Base-by-base conservation (phyloP, 1,140 invertebrate genomes). In the Oreohelix idahoensis region DNA sequence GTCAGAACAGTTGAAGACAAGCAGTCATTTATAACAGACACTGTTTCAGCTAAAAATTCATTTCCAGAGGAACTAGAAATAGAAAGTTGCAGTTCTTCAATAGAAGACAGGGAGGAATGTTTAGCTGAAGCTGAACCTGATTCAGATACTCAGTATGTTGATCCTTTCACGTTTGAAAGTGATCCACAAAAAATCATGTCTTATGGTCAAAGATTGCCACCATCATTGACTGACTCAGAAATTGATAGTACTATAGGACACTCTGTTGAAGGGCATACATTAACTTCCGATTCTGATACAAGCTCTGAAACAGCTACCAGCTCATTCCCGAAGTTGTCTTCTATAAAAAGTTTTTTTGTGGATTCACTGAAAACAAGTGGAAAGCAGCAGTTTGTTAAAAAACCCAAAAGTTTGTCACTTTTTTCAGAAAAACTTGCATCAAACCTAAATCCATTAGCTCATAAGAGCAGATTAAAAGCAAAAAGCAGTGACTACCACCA, bases 311-410 rank as follows among this genome's bases (percentile, higher is more conserved):
- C 36, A 66, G 39, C 39, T 32, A 11, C 36, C 20, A 80, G 36
- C 39, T 69, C 78, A 26, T 80, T 80, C 32, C 63, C 78, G 38
- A 80, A 80, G 32, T 32, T 69, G 4, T 39, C 58, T 8, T 80
- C 63, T 39, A 10, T 80, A 26, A 80, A 80, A 80, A 80, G 36
- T 69, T 69, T 66, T 20, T 69, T 80, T 45, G 63, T 70, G 2
- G n/a, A n/a, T n/a, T n/a, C n/a, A n/a, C n/a, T n/a, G n/a, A n/a
- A n/a, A n/a, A n/a, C n/a, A n/a, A n/a, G n/a, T n/a, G 88, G 94
- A 97, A 71, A 36, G 97, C 97, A 2, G 97, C 80, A 53, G 29
- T 26, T 66, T 58, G 38, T 76, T 35, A 83, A 83, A 58, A 77
- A 77, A 20, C 73, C 53, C 26, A 66, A 70, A 70, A 69, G 17